Base-by-base conservation (phyloP, 2,797 vertebrate species). In the Lutjanus argentimaculatus region DNA sequence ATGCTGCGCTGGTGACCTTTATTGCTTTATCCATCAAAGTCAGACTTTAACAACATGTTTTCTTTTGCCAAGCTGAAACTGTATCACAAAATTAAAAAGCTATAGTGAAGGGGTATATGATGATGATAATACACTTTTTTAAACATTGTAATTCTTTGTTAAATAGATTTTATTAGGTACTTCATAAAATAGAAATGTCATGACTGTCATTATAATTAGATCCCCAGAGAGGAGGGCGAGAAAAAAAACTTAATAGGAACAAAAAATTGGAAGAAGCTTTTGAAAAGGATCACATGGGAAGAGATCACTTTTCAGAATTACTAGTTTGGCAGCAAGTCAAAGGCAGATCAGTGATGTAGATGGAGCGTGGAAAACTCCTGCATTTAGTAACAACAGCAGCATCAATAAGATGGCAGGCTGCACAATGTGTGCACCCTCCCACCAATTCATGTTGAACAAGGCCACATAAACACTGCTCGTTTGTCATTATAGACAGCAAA, bases 401-500 rank as follows among this genome's bases (percentile, higher is more conserved):
- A 43, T 72, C 59, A 61, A 13, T 83, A 63, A 56, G 53, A 72
- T 72, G 53, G 19, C 43, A 80, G 67, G 49, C 25, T 36, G 61
- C n/a, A 51, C 52, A 63, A 53, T 64, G 36, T 79, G 51, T 55
- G 61, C 46, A 25, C 43, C 52, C 4, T 71, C 55, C 43, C 65
- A 22, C 58, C 65, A 64, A 70, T 66, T 75, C 17, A 63, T 69
- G 64, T 58, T 30, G 12, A 77, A 74, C 78, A 83, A 74, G 63
- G 58, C 66, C 64, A 68, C 45, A 68, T 69, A 65, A 85, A 82
- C 64, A 51, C 11, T 0, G 5, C 42, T 81, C 43, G 36, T 84
- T 83, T 79, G 53, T 81, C 48, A 72, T 56, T 71, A 57, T 61
- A 25, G 40, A 65, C 17, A 62, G 69, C 81, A 72, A 71, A 86